These are phyloP conservation scores for Lydus trimaculatus DNA, from an alignment of 2,888 invertebrate genomes.

Conservation along the genomic window DNA sequence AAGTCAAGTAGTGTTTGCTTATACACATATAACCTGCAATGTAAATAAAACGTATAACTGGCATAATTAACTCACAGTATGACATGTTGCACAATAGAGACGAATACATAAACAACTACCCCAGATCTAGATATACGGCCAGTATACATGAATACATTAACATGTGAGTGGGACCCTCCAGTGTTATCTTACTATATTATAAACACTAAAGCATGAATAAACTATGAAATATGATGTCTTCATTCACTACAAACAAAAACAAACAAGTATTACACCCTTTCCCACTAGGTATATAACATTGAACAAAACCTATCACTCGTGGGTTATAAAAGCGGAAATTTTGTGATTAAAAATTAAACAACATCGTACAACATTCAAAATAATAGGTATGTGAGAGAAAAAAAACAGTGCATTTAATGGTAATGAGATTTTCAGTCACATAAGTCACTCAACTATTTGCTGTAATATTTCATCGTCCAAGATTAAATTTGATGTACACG, in stretches of 20 bases:
- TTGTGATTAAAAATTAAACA: background rate
- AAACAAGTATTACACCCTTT: background rate
- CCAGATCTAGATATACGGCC: slow-evolving; percentile 39
- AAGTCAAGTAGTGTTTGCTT: slow-evolving; percentile 12
- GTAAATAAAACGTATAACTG: slow-evolving; percentile 30
- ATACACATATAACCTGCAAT: slow-evolving; percentile 25
- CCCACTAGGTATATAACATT: background rate
- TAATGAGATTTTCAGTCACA: slow-evolving; percentile 5
- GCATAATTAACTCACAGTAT: slow-evolving; percentile 40
- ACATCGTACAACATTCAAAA: background rate
- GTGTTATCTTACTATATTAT: slow-evolving; percentile 8
- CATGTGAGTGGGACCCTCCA: slow-evolving; percentile 34
- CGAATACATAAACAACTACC: slow-evolving; percentile 40
- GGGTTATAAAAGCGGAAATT: background rate
- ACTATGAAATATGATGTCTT: slow-evolving; percentile 27
- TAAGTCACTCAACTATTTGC: slow-evolving; percentile 10
- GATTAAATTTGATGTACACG: slow-evolving; percentile 14
- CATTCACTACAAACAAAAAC: slow-evolving; percentile 7
- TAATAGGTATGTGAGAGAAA: background rate
- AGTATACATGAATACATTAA: slow-evolving; percentile 37
- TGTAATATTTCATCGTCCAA: slow-evolving; percentile 9
- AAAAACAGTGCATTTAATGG: slow-evolving; percentile 1
- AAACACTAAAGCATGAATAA: slow-evolving; percentile 19
- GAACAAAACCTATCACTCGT: background rate
- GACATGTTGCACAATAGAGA: slow-evolving; percentile 37